phyloP scores from a whole-genome alignment of 2,888 invertebrate genomes.

The Lapara coniferarum region DNA sequence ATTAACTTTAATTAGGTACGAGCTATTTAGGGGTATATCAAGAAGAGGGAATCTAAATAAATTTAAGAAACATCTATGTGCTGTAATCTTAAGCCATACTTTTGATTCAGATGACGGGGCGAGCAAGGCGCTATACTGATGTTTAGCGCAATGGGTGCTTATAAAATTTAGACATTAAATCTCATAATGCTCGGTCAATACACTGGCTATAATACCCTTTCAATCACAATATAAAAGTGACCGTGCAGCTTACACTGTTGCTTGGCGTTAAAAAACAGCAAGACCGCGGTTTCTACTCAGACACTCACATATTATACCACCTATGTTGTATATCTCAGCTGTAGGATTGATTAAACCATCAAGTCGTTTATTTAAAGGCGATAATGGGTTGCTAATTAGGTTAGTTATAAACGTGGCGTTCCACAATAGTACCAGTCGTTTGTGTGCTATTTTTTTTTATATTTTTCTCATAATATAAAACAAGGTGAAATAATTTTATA shows the following conservation, averaged over 20 bases:
- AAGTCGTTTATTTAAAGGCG: background rate
- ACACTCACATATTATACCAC: no score
- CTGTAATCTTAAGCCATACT: background rate
- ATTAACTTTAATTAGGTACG: slow-evolving; percentile 20
- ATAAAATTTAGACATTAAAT: no score
- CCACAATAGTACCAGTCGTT: background rate
- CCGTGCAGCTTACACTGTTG: no score
- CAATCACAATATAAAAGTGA: no score
- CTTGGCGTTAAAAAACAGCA: no score
- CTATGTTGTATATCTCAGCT: no score
- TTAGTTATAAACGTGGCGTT: background rate
- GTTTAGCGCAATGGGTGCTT: no score
- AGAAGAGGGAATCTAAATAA: slow-evolving; percentile 2
- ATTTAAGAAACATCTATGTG: background rate
- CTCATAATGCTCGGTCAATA: no score
- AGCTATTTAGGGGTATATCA: background rate
- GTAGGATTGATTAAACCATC: background rate
- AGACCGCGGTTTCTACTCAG: no score
- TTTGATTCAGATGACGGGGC: no score
- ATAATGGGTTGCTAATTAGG: slow-evolving; percentile 7
- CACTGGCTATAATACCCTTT: no score
- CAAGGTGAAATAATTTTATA: background rate
- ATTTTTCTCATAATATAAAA: background rate
- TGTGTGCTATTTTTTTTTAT: background rate
- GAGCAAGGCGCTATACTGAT: no score